phyloP scores from a whole-genome alignment of 2,113 vertebrate species.

The Triplophysa siluroides region DNA sequence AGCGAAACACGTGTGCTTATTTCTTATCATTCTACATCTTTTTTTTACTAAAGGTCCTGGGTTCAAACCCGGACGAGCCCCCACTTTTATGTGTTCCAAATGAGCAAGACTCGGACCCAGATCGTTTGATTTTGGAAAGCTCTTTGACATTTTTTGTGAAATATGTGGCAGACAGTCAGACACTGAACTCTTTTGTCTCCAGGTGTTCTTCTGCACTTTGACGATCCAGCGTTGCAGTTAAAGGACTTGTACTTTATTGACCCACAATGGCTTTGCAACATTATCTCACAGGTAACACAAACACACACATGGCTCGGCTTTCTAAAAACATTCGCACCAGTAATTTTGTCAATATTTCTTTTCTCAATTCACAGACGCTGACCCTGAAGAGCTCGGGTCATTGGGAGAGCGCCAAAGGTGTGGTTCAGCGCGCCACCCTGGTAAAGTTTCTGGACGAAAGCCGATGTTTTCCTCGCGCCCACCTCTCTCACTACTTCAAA shows the following conservation, averaged over 20 bases:
- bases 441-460: slow-evolving; percentile 85
- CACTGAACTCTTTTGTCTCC: neutral
- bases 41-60: no score
- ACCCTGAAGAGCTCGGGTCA: slow-evolving; percentile 77
- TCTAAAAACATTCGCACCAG: neutral
- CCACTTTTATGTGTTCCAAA: no score
- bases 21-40: neutral
- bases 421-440: slow-evolving; percentile 83
- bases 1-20: neutral
- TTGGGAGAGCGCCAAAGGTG: slow-evolving; percentile 82
- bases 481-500: slow-evolving; percentile 86
- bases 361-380: slow-evolving; percentile 72
- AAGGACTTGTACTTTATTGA: slow-evolving; percentile 92
- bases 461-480: slow-evolving; percentile 84
- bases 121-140: neutral
- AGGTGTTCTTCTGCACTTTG: slow-evolving; percentile 95
- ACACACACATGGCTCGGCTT: neutral
- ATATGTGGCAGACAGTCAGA: neutral
- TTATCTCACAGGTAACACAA: slow-evolving; percentile 87
- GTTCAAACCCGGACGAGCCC: no score
- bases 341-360: neutral
- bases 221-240: slow-evolving; percentile 91
- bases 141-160: neutral
- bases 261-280: slow-evolving; percentile 94
- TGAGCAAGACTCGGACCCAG: no score